Base-by-base conservation (phyloP, 2,797 vertebrate species). In the Eurystomus glaucurus region DNA sequence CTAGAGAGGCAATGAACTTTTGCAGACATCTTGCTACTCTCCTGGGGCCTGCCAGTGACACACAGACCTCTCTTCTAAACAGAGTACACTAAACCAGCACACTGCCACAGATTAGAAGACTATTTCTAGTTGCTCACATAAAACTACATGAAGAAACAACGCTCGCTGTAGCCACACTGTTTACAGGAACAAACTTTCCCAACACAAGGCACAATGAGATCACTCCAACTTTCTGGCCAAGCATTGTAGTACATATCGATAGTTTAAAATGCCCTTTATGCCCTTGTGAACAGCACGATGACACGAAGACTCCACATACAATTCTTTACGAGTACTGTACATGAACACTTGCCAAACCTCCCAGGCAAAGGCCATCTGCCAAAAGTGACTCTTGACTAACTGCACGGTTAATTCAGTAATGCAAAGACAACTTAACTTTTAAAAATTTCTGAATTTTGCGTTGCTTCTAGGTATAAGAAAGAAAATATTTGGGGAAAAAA, bases 151-250 rank as follows among this genome's bases (percentile, higher is more conserved):
- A 48, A 84, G 39, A 69, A 92, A 37, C n/a, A 54, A 16, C 8
- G n/a, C 13, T 51, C 0, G 0, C 41, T 41, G n/a, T 4, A 84
- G 60, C 20, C 72, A 54, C 21, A 4, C 11, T 20, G 22, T 41
- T 80, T 14, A 51, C 7, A 71, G 41, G 57, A 81, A 71, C 52
- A 92, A 85, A n/a, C 22, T 14, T 37, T 41, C 23, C 29, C 0
- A 0, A 69, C 8, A 29, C 2, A n/a, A 58, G 15, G 51, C 46
- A 72, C 37, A 50, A 5, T 0, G 11, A 69, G 25, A 13, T 77
- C 25, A 51, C 51, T 69, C 18, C 35, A 77, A 6, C 31, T 37
- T 60, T 48, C 60, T 80, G 45, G 26, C 45, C 52, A 52, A 80
- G 68, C 51, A n/a, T 3, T 51, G 25, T 0, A 74, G 12, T 50